Conservation (phyloP, 2,797 vertebrate species). For the Menidia menidia region DNA sequence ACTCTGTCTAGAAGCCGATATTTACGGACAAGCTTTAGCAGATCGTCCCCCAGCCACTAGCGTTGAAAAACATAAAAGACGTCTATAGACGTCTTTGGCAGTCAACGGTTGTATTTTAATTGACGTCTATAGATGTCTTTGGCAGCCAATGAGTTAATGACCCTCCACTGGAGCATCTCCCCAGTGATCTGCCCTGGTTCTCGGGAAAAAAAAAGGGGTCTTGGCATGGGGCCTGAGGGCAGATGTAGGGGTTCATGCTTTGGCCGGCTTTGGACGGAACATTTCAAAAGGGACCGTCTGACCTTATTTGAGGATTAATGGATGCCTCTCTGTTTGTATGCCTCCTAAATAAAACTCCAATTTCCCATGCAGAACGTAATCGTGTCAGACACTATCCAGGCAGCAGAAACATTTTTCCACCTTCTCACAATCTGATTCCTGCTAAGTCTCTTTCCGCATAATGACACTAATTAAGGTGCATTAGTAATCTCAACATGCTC, state of each 20-base stretch:
- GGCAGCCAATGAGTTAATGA: too few species aligned
- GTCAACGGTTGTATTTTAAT: too few species aligned
- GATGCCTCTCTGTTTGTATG: background rate
- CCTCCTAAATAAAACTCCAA: background rate
- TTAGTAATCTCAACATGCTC: slow-evolving; percentile 47
- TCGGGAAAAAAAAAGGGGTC: background rate
- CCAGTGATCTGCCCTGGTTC: slow-evolving; percentile 46
- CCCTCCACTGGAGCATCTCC: slow-evolving; percentile 33
- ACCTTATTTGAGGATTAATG: background rate
- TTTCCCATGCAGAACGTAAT: background rate
- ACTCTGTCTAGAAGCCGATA: too few species aligned
- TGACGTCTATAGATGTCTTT: too few species aligned
- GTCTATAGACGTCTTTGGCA: too few species aligned
- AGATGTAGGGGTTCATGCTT: slow-evolving; percentile 46
- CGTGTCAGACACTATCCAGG: slow-evolving; percentile 7
- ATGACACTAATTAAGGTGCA: slow-evolving; percentile 58
- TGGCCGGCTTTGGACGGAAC: slow-evolving; percentile 44
- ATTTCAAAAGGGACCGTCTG: slow-evolving; percentile 34
- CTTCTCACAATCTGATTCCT: slow-evolving; percentile 34
- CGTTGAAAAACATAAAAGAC: too few species aligned
- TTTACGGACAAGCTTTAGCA: too few species aligned
- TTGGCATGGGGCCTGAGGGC: slow-evolving; percentile 41
- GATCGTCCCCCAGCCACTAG: too few species aligned
- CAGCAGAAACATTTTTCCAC: slow-evolving; percentile 9
- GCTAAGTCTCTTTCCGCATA: slow-evolving; percentile 47